Base-by-base conservation (phyloP, 1,140 invertebrate genomes). In the Polypedilum pembai region DNA sequence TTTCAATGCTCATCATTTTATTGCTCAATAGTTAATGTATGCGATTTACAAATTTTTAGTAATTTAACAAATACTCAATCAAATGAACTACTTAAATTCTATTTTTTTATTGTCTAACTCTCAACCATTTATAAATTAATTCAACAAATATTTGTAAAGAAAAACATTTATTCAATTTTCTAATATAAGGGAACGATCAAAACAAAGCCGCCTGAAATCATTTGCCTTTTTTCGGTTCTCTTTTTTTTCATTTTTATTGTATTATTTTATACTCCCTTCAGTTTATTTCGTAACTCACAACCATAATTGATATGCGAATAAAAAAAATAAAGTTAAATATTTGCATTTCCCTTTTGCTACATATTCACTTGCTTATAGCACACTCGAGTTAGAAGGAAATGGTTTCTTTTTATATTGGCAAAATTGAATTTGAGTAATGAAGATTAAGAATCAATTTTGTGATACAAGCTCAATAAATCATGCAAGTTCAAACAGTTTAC, bases 221-320 rank as follows among this genome's bases (percentile, higher is more conserved):
- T 20, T 69, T 20, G 65, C 65, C 65, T 69, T 69, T 66, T 66
- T 69, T 21, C 17, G 17, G 17, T 10, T 69, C 7, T 8, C 17
- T 18, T 18, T 18, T 69, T 69, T n/a, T 56, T 56, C 45, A 33
- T 33, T 33, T 33, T 33, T 33, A 33, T 33, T 33, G 24, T 33
- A 17, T 56, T 56, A 17, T 56, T 56, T 12, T 56, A 15, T 56
- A 17, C 65, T 10, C 65, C 65, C 17, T 18, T 69, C 17, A 20
- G 17, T 69, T 18, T 69, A n/a, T 56, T n/a, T 56, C n/a, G 45
- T 45, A 56, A 4, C 45, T n/a, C 24, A n/a, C 45, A 56, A 69
- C 17, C 65, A 69, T 69, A 69, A 69, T 69, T 69, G 65, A 69
- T 69, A 69, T 69, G 65, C 65, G 65, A 69, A 69, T 20, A 69